Evolutionary conservation across 35 echinoderm and acorn worm genomes (phyloP).

Genomic region (Patiria miniata): DNA sequence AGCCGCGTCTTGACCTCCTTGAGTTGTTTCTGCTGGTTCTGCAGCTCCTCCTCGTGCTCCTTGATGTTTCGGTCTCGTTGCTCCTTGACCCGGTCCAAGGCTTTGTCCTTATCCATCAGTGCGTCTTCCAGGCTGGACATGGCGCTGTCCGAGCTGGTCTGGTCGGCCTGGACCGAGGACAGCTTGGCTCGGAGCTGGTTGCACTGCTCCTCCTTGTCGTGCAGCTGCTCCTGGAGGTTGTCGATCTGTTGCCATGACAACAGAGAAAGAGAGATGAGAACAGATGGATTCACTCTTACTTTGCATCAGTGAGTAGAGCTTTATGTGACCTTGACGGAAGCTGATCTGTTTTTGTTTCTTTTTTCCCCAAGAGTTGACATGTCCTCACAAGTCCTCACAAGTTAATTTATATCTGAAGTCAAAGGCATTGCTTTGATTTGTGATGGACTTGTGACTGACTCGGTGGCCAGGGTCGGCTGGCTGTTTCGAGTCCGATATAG

Average conservation of each 20-base stretch:
- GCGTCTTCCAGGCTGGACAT: slow-evolving; percentile 97
- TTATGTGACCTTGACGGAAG: too few relatives aligned
- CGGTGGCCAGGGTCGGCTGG: too few relatives aligned
- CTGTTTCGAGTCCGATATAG: too few relatives aligned
- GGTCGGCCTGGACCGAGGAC: slow-evolving; percentile 71
- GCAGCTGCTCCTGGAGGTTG: slow-evolving; percentile 89
- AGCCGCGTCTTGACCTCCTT: slow-evolving; percentile 64
- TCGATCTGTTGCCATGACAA: slow-evolving; percentile 67
- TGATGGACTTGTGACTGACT: too few relatives aligned
- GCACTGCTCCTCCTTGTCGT: slow-evolving; percentile 70
- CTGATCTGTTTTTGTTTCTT: too few relatives aligned
- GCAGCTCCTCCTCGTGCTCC: slow-evolving; percentile 65
- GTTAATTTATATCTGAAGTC: too few relatives aligned
- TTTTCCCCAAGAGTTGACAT: too few relatives aligned
- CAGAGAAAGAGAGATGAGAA: too few relatives aligned
- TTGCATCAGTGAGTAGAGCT: too few relatives aligned
- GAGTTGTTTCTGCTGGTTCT: slow-evolving; percentile 55
- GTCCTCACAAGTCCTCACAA: too few relatives aligned
- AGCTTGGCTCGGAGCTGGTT: slow-evolving; percentile 49
- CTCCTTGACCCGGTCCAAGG: slow-evolving; percentile 55
- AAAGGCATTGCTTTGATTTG: too few relatives aligned
- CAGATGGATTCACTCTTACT: too few relatives aligned
- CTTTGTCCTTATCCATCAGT: slow-evolving; percentile 83
- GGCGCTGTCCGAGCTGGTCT: slow-evolving; percentile 87
- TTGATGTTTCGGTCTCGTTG: slow-evolving; percentile 56